A percentile compares a stretch with the other conserved stretches of the same genome.
Evolutionary conservation across 2,888 invertebrate species (phyloP).

Genomic region (Drosophila falleni): DNA sequence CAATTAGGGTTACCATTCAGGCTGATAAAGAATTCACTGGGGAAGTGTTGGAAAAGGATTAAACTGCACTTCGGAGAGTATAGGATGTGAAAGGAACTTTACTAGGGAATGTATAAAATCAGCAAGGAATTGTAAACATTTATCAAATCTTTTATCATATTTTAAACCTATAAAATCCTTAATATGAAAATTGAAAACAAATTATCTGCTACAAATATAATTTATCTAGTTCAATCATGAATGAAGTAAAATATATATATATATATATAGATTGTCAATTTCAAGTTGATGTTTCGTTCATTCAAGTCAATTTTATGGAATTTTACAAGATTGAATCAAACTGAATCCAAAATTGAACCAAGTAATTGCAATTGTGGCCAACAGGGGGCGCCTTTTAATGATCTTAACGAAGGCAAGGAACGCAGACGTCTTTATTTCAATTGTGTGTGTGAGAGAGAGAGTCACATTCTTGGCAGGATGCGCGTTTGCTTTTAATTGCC

Average conservation of each 20-base stretch:
- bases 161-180: too few species aligned
- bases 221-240: too few species aligned
- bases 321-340: neutral
- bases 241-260: too few species aligned
- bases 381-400: constrained; percentile 21
- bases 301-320: neutral
- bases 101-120: neutral
- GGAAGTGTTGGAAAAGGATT: neutral
- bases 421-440: constrained; percentile 64
- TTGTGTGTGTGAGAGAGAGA: constrained; percentile 24
- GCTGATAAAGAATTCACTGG: neutral
- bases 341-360: neutral
- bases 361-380: constrained; percentile 2
- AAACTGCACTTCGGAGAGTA: neutral
- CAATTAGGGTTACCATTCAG: constrained; percentile 25
- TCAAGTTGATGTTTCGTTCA: neutral
- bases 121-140: neutral
- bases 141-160: neutral
- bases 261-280: too few species aligned
- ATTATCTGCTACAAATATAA: too few species aligned
- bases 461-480: constrained; percentile 22
- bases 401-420: neutral
- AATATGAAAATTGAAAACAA: too few species aligned
- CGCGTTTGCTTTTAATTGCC: constrained; percentile 64
- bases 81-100: neutral